Evolutionary conservation across 1,140 invertebrate species (phyloP).

Genomic region (Microplitis mediator): DNA sequence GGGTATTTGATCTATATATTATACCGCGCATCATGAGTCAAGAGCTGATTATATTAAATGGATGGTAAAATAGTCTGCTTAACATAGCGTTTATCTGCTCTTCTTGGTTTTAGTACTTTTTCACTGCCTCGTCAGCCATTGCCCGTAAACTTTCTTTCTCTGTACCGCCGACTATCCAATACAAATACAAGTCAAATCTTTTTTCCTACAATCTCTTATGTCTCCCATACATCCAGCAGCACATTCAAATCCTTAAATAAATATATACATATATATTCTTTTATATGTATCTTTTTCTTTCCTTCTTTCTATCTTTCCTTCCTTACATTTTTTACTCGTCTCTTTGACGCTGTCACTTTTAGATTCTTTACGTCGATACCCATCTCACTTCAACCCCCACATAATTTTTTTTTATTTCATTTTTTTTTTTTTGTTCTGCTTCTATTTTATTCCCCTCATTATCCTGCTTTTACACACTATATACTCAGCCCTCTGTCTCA

Average conservation of each 20-base stretch:
- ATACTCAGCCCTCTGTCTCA: slow-evolving; percentile 11
- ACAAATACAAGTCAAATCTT: slow-evolving; percentile 6
- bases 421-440: slow-evolving; percentile 11
- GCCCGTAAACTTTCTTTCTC: slow-evolving; percentile 53
- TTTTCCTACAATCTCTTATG: background rate
- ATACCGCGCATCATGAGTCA: slow-evolving; percentile 28
- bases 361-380: background rate
- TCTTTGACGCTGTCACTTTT: no score
- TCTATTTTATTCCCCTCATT: slow-evolving; percentile 9
- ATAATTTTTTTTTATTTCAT: background rate
- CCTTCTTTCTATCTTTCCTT: slow-evolving; percentile 30
- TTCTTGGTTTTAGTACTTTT: slow-evolving; percentile 62
- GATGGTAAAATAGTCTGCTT: slow-evolving; percentile 61
- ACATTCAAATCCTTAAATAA: background rate
- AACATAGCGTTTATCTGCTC: slow-evolving; percentile 63
- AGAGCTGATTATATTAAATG: slow-evolving; percentile 62
- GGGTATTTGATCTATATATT: slow-evolving; percentile 14
- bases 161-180: slow-evolving; percentile 33
- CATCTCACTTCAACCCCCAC: slow-evolving; percentile 23
- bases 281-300: slow-evolving; percentile 27
- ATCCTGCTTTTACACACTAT: slow-evolving; percentile 22
- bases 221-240: slow-evolving; percentile 18
- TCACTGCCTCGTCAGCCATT: slow-evolving; percentile 62
- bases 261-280: background rate
- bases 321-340: background rate